Evolutionary conservation across 1,140 invertebrate species (phyloP), one percentile per base, ranked within the genome.

Genomic region (Drosophila carrolli): DNA sequence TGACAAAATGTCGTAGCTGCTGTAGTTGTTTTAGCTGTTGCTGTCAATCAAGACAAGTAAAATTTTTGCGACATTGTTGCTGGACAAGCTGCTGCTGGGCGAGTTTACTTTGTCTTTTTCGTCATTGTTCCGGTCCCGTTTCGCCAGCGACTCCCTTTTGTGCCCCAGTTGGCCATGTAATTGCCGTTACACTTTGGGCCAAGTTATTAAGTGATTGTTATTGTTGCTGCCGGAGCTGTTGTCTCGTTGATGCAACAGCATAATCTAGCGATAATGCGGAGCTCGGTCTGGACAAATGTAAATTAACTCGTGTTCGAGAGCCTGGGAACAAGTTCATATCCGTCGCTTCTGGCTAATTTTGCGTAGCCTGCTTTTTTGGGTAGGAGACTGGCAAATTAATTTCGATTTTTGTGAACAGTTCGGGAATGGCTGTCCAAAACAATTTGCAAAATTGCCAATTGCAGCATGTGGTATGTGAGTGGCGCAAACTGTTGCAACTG

Each of bases 121-220:
- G 46, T 51, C 71, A 59, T 61, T 74, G 35, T 59, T 79, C 38
- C 19, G 55, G 48, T 70, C 41, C 11, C 38, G 13, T 14, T 14
- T 38, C 10, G 10, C 29, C 29, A 3, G 14, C 9, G 13, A 68
- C 38, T 54, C 41, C 50, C 14, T 48, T 48, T 51, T 68, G 57
- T 66, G 41, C 61, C 59, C 32, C 60, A 46, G 35, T 54, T 78
- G 78, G 65, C 67, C 75, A 63, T 85, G 75, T 86, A 86, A 86
- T 86, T 86, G 75, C 79, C 72, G 82, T 55, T 83, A 86, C 58
- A 81, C 78, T 88, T 82, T 78, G 75, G 57, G 66, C 75, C 78
- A 88, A 82, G 83, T 78, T 86, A 88, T 86, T 88, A 86, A 86
- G 79, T 88, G 83, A 81, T 67, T 81, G 81, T 51, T 78, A 61